Evolutionary conservation across 2,888 invertebrate species (phyloP).

Genomic region (Rhagophthalmus giganteus): DNA sequence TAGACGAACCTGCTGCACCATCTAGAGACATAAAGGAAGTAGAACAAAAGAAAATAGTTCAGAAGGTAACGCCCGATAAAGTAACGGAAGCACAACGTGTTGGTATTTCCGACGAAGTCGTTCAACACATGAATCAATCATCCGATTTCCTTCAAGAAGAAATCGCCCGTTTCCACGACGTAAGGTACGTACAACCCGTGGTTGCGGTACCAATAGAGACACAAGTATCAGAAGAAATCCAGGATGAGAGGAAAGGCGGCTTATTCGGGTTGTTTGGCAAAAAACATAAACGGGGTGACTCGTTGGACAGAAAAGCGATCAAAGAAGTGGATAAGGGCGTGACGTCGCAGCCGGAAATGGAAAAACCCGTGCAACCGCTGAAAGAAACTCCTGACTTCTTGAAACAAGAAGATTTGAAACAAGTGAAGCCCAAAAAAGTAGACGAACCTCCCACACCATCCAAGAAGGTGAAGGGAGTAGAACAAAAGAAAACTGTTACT

Average conservation of each 20-base stretch:
- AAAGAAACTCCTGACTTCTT: conserved; percentile 39
- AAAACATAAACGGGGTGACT: conserved; percentile 29
- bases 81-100: too few relatives aligned
- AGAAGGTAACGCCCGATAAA: not conserved
- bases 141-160: conserved; percentile 34
- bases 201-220: too few relatives aligned
- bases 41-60: not conserved
- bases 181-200: conserved; percentile 18
- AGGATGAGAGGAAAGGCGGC: conserved; percentile 29
- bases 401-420: conserved; percentile 6
- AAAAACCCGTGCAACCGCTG: not conserved
- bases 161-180: conserved; percentile 38
- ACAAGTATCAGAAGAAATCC: conserved; percentile 11
- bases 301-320: conserved; percentile 16
- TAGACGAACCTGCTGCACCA: too few relatives aligned
- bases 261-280: conserved; percentile 37
- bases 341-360: not conserved
- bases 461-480: not conserved
- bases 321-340: not conserved
- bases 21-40: not conserved
- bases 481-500: not conserved
- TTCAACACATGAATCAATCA: conserved; percentile 32
- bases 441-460: not conserved
- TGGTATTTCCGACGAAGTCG: conserved; percentile 26
- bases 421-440: conserved; percentile 5